A percentile compares a stretch with the other conserved stretches of the same genome.
Evolutionary conservation across 92 coral and sea anemone genomes (phyloP).

Genomic region (Desmophyllum pertusum): DNA sequence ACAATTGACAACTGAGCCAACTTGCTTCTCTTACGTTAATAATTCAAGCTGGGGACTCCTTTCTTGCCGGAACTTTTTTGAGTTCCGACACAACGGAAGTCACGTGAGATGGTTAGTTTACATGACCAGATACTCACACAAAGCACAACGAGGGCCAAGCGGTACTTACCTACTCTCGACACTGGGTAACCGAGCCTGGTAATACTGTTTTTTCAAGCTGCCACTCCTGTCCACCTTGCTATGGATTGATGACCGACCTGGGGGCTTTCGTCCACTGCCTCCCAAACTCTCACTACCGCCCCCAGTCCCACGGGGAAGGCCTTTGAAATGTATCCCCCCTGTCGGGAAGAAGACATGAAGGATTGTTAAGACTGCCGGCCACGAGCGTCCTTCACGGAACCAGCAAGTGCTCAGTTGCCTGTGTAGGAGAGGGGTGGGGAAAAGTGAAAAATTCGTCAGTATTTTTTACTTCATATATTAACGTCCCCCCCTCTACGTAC

Average conservation of each 20-base stretch:
- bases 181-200: slow-evolving; percentile 96
- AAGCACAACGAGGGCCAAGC: background rate
- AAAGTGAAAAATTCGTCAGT: background rate
- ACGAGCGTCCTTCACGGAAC: slow-evolving; percentile 45
- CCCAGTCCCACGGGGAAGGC: slow-evolving; percentile 67
- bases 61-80: background rate
- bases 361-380: slow-evolving; percentile 88
- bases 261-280: slow-evolving; percentile 94
- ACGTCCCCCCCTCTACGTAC: too few relatives aligned
- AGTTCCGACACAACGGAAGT: background rate
- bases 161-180: slow-evolving; percentile 83
- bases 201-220: slow-evolving; percentile 89
- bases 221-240: slow-evolving; percentile 96
- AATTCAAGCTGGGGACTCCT: too few relatives aligned
- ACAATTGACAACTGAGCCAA: too few relatives aligned
- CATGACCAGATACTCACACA: background rate
- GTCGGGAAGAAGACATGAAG: slow-evolving; percentile 93
- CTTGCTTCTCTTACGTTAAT: too few relatives aligned
- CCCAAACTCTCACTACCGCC: slow-evolving; percentile 72
- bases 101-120: background rate
- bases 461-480: too few relatives aligned
- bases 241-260: slow-evolving; percentile 95
- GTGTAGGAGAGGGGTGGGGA: slow-evolving; percentile 51
- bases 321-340: slow-evolving; percentile 90
- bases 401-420: slow-evolving; percentile 72